Conservation (phyloP, 64 coral and sea anemone species). For the Porites australiensis region DNA sequence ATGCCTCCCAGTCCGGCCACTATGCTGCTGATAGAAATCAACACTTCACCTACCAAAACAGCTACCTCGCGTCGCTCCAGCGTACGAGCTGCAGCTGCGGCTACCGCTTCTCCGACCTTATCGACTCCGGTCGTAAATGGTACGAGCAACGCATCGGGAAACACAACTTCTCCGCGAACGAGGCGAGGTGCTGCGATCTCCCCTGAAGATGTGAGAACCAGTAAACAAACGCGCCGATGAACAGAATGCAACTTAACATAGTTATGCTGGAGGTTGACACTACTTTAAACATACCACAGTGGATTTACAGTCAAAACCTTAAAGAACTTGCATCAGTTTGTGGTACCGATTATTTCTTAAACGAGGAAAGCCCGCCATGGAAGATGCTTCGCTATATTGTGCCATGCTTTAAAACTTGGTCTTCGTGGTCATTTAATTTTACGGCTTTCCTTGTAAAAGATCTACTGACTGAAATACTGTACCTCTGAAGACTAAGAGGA, state of each 20-base stretch:
- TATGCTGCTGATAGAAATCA: conserved; percentile 95
- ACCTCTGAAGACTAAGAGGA: too few relatives aligned
- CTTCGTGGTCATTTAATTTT: too few relatives aligned
- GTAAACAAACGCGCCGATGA: conserved; percentile 46
- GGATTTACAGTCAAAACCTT: background rate
- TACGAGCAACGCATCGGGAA: conserved; percentile 14
- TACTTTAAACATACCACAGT: too few relatives aligned
- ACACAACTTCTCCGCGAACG: conserved; percentile 40
- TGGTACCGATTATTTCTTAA: too few relatives aligned
- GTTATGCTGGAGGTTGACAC: too few relatives aligned
- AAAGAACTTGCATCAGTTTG: too few relatives aligned
- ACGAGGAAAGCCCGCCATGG: too few relatives aligned
- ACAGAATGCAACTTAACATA: background rate
- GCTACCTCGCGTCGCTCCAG: conserved; percentile 44
- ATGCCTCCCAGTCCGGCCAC: conserved; percentile 97
- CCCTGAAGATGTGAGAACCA: conserved; percentile 58
- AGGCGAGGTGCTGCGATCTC: conserved; percentile 58
- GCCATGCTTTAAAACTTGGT: too few relatives aligned
- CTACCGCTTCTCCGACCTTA: conserved; percentile 15
- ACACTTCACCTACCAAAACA: conserved; percentile 68
- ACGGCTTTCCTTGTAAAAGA: too few relatives aligned
- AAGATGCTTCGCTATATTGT: too few relatives aligned
- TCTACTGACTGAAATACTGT: too few relatives aligned
- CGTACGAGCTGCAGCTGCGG: conserved; percentile 30
- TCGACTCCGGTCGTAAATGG: conserved; percentile 74